Percentiles rank a stretch among this genome's conserved stretches.
phyloP scores from a whole-genome alignment of 2,888 invertebrate genomes.

The Nephrotoma flavescens region DNA sequence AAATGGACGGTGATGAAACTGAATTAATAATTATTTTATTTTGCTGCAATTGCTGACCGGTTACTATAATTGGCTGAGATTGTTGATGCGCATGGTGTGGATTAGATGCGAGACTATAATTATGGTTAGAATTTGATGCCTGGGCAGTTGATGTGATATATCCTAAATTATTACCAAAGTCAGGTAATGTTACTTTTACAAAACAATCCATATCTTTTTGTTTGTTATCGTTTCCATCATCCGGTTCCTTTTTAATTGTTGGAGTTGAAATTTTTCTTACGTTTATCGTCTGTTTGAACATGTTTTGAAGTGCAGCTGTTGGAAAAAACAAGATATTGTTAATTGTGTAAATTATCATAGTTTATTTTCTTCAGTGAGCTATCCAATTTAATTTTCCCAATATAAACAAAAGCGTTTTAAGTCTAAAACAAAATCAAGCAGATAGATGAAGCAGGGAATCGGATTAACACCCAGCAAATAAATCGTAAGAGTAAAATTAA shows the following conservation, averaged over 20 bases:
- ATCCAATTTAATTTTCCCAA: no score
- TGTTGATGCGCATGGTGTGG: background rate
- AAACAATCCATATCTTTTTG: background rate
- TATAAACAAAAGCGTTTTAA: no score
- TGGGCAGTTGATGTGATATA: conserved; percentile 19
- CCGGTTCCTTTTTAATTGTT: background rate
- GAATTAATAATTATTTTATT: conserved; percentile 29
- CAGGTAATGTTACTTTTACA: conserved; percentile 1
- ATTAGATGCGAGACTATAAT: conserved; percentile 27
- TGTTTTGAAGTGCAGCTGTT: background rate
- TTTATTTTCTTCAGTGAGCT: no score
- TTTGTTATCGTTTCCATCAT: background rate
- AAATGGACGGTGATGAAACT: background rate
- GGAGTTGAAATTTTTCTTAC: background rate
- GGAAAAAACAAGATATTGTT: background rate
- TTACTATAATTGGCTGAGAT: conserved; percentile 27
- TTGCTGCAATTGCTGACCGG: conserved; percentile 21
- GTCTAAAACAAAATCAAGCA: no score
- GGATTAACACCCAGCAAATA: no score
- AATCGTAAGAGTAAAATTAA: no score
- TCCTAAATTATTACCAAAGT: background rate
- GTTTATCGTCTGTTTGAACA: conserved; percentile 2
- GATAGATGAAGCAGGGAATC: no score
- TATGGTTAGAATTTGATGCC: conserved; percentile 22
- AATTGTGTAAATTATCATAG: background rate